phyloP scores from a whole-genome alignment of 2,797 vertebrate genomes.

The Cirrhinus mrigala region DNA sequence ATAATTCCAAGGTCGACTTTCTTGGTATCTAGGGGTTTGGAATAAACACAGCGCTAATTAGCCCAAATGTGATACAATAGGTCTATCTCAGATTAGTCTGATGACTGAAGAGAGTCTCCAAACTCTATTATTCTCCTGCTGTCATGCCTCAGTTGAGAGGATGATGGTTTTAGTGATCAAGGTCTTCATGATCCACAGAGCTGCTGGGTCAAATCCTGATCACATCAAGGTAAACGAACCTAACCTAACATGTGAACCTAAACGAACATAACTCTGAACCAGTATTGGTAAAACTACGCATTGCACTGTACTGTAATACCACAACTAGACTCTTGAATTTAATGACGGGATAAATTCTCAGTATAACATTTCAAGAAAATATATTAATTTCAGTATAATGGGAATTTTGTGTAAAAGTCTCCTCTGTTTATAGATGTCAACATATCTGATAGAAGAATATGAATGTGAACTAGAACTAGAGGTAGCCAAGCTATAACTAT shows the following conservation, averaged over 20 bases:
- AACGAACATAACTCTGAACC: neutral
- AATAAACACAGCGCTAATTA: slow-evolving; percentile 75
- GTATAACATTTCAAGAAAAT: neutral
- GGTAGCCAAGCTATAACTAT: neutral
- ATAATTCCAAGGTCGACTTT: slow-evolving; percentile 73
- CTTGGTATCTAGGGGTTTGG: slow-evolving; percentile 62
- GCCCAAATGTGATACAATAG: slow-evolving; percentile 69
- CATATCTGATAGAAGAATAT: neutral
- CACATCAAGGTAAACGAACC: slow-evolving; percentile 22
- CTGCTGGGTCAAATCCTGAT: slow-evolving; percentile 27
- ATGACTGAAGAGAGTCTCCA: slow-evolving; percentile 47
- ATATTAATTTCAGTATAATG: neutral
- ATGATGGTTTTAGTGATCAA: slow-evolving; percentile 30
- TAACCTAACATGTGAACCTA: no score
- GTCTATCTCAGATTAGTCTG: slow-evolving; percentile 51
- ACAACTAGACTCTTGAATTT: neutral
- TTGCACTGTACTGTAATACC: neutral
- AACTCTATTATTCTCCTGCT: slow-evolving; percentile 30
- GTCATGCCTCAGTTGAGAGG: slow-evolving; percentile 33
- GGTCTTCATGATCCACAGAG: slow-evolving; percentile 8
- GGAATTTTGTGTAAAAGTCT: neutral
- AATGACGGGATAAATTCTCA: neutral
- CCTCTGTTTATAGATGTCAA: neutral
- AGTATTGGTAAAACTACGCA: neutral
- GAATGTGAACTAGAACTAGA: neutral